Percentiles rank a stretch among this genome's conserved stretches.
phyloP scores from a whole-genome alignment of 2,888 invertebrate genomes.

The Drosophila anomelani region DNA sequence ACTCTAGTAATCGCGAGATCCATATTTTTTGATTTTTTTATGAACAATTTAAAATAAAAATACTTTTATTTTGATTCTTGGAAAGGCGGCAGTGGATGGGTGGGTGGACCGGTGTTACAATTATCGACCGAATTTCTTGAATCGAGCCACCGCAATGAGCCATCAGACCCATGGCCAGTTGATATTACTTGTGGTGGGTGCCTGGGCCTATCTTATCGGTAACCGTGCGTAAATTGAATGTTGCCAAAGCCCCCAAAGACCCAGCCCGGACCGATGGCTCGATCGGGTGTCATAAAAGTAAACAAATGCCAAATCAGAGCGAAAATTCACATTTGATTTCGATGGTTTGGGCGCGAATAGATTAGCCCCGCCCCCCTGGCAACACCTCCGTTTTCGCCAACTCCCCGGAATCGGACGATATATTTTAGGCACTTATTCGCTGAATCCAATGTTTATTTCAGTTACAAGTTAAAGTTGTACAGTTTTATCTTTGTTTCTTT shows the following conservation, averaged over 20 bases:
- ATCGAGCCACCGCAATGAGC: constrained; percentile 39
- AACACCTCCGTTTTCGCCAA: not conserved
- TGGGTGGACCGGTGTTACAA: not conserved
- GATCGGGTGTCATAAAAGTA: constrained; percentile 38
- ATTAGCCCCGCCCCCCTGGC: constrained; percentile 11
- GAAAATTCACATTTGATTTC: constrained; percentile 47
- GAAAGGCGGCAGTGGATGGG: not conserved
- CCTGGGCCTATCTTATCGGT: constrained; percentile 57
- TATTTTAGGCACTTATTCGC: not conserved
- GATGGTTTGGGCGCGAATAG: constrained; percentile 1
- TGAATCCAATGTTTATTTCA: not conserved
- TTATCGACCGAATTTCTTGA: constrained; percentile 39
- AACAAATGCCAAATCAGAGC: constrained; percentile 41
- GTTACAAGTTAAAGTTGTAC: not conserved
- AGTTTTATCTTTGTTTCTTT: not conserved
- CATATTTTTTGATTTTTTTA: not conserved
- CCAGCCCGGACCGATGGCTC: constrained; percentile 36
- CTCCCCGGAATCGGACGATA: not conserved
- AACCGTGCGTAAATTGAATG: constrained; percentile 63
- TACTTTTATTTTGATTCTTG: not conserved
- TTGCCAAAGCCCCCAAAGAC: constrained; percentile 53
- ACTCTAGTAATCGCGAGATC: not conserved
- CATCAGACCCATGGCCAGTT: constrained; percentile 45
- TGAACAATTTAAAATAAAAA: not conserved
- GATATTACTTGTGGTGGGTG: constrained; percentile 23